Percentiles rank a stretch among this genome's conserved stretches.
These are phyloP conservation scores for Ctenodactylus gundi DNA, from an alignment of 2,113 vertebrate genomes.

Conservation along the genomic window DNA sequence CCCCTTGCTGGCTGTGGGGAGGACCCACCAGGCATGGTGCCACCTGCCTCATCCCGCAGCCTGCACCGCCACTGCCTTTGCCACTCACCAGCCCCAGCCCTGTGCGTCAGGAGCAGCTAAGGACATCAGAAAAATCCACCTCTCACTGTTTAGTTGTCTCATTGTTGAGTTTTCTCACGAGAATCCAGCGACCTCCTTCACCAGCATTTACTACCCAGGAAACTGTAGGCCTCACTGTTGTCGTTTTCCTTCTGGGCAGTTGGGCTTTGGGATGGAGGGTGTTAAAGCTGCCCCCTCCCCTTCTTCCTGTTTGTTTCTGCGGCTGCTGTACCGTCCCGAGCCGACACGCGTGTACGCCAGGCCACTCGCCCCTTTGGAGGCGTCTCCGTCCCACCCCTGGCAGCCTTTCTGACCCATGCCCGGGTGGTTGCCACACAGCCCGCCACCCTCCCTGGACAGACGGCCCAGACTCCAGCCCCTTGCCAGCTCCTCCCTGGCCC, in stretches of 20 bases:
- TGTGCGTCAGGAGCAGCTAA: not conserved
- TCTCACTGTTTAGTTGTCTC: not conserved
- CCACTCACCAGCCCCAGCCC: not conserved
- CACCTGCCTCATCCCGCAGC: accelerated
- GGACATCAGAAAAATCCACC: not conserved
- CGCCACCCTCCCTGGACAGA: too few species aligned
- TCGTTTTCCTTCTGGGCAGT: not conserved
- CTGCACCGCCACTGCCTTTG: not conserved
- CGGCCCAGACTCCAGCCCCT: too few species aligned
- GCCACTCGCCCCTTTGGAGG: not conserved
- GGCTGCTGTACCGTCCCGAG: slow-evolving; percentile 26
- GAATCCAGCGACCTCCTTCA: not conserved
- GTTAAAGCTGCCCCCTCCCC: not conserved
- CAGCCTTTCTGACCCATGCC: not conserved
- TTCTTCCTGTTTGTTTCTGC: not conserved
- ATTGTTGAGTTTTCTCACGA: not conserved
- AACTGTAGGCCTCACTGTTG: not conserved
- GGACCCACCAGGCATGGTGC: not conserved
- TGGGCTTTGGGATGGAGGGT: not conserved
- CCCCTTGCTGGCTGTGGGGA: not conserved
- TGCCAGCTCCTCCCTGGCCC: too few species aligned
- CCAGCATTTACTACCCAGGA: slow-evolving; percentile 14
- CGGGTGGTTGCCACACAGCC: not conserved
- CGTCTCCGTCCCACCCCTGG: not conserved
- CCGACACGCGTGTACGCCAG: not conserved